phyloP scores from a whole-genome alignment of 2,113 vertebrate species.

The Stictonetta naevosa region DNA sequence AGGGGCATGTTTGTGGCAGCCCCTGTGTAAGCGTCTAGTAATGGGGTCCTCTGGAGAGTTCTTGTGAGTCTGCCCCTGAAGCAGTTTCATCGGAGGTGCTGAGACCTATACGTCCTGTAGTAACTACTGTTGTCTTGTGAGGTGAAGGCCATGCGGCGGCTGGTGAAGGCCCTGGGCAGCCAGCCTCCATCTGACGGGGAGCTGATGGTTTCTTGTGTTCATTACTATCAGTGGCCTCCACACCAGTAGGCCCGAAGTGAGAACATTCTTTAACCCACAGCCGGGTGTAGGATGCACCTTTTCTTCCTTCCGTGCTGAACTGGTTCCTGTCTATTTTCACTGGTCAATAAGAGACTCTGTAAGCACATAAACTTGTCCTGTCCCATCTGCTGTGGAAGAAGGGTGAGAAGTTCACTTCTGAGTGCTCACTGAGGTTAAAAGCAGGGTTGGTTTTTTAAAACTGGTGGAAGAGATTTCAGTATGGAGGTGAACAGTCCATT shows the following conservation, averaged over 20 bases:
- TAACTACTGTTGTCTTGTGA: not conserved
- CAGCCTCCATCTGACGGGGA: not conserved
- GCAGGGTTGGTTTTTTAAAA: not conserved
- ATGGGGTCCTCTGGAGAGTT: not conserved
- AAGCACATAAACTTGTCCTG: not conserved
- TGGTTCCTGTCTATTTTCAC: not conserved
- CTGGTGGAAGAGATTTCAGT: not conserved
- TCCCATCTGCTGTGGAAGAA: not conserved
- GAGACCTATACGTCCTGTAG: not conserved
- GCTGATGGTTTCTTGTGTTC: not conserved
- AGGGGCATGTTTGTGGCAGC: not conserved
- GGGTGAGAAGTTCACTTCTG: accelerated
- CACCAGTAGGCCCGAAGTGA: not conserved
- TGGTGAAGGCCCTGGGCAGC: not conserved
- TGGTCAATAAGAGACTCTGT: accelerated
- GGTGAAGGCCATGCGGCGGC: accelerated
- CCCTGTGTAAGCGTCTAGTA: not conserved
- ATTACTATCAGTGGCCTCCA: accelerated
- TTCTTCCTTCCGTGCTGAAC: not conserved
- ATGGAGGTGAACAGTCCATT: not conserved
- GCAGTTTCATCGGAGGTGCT: not conserved
- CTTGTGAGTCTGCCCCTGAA: not conserved
- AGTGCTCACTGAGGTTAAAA: not conserved
- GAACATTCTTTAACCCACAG: not conserved
- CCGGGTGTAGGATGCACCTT: not conserved